Evolutionary conservation across 2,888 invertebrate species (phyloP).

Genomic region (Phoenoteleia sp.): DNA sequence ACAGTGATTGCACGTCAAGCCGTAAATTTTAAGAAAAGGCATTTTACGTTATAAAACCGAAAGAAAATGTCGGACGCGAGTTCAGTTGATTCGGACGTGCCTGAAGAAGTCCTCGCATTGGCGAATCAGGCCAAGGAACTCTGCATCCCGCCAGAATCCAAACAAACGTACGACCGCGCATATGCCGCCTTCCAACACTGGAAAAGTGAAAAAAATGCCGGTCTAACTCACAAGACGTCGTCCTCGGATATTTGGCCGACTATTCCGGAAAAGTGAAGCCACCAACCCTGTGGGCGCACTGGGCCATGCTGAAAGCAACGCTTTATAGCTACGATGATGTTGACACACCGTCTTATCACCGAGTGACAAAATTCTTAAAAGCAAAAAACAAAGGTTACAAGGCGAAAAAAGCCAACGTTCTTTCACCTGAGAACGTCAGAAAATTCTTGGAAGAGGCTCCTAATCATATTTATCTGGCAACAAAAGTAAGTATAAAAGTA

Average conservation of each 20-base stretch:
- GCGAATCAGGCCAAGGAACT: constrained; percentile 30
- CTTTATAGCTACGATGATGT: constrained; percentile 25
- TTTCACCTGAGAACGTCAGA: constrained; percentile 43
- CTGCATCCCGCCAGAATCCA: constrained; percentile 19
- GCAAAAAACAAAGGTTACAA: constrained; percentile 46
- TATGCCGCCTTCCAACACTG: constrained; percentile 14
- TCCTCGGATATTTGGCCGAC: constrained; percentile 34
- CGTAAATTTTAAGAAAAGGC: not conserved
- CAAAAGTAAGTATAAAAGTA: constrained; percentile 57
- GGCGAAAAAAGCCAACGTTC: constrained; percentile 50
- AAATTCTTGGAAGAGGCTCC: constrained; percentile 67
- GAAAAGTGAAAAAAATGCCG: constrained; percentile 20
- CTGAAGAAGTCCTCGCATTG: constrained; percentile 21
- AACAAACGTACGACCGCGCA: constrained; percentile 16
- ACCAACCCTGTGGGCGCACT: constrained; percentile 36
- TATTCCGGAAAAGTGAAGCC: constrained; percentile 33
- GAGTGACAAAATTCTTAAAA: constrained; percentile 28
- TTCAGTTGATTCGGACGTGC: constrained; percentile 17
- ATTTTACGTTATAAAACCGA: constrained; percentile 6
- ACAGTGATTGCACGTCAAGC: no score
- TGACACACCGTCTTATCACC: constrained; percentile 29
- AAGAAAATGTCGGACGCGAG: constrained; percentile 25
- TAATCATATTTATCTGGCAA: constrained; percentile 69
- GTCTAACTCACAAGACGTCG: constrained; percentile 18
- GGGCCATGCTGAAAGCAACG: constrained; percentile 35